Evolutionary conservation across 2,888 invertebrate genomes (phyloP), one percentile per base, ranked within the genome.

Genomic region (Pasiphila rectangulata): DNA sequence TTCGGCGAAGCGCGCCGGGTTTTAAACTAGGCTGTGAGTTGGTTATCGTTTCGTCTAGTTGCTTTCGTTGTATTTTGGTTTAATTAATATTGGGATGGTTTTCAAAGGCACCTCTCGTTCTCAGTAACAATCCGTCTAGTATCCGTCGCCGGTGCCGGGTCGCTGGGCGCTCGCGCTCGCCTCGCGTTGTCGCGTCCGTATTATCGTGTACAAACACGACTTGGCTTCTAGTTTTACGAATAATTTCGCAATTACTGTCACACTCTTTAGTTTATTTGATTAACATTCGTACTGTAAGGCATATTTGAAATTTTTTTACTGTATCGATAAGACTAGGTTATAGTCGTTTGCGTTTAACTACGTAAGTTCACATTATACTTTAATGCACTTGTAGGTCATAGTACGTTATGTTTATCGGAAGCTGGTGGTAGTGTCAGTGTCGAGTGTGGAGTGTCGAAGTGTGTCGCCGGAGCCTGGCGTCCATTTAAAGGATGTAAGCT

Each of bases 11-110:
- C 64, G 75, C 72, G 74, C 72, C 77, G 79, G 77, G 75, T 83
- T 79, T 74, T 70, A 73, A 78, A 78, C 72, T 80, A 83, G 87
- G 87, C 87, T 88, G 87, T 88, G 87, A 86, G 84, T 83, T 82
- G 84, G 84, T 85, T 83, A 83, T 85, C 79, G 73, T 83, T 83
- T 78, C 72, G 73, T 73, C 68, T 73, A 71, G 68, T 81, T 75
- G 76, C 79, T 84, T 84, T 80, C 67, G 70, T 32, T 80, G 65
- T 65, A 63, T 58, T 65, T 64, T 63, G 63, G 68, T 68, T 70
- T 72, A 65, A 61, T 71, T 73, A 76, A 67, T 67, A 69, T 67
- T 69, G 72, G 71, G 72, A 72, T 76, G 74, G 72, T 79, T 79
- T 79, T 76, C 76, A 79, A 82, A 79, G 87, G 84, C 86, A 86